phyloP scores from a whole-genome alignment of 2,888 invertebrate species.

The Bruchidius siliquastri region DNA sequence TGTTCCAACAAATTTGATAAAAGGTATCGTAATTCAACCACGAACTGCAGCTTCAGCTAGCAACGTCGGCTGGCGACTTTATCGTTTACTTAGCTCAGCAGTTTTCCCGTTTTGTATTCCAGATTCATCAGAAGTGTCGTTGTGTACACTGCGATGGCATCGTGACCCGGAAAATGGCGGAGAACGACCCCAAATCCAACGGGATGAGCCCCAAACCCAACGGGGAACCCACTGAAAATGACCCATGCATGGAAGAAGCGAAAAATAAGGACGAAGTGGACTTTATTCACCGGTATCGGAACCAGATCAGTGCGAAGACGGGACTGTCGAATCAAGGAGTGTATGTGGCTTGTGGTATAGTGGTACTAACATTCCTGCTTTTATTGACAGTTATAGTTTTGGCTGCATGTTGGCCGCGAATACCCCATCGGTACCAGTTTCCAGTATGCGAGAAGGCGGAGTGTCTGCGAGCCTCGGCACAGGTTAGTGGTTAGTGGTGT shows the following conservation, averaged over 20 bases:
- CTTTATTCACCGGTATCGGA: constrained; percentile 26
- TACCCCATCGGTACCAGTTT: constrained; percentile 42
- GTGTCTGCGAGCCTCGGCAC: constrained; percentile 51
- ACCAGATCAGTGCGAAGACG: constrained; percentile 31
- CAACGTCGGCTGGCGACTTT: background rate
- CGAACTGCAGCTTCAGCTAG: background rate
- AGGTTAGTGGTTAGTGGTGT: constrained; percentile 40
- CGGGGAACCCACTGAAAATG: constrained; percentile 30
- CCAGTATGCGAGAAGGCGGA: constrained; percentile 48
- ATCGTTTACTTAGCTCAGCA: background rate
- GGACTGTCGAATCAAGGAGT: constrained; percentile 35
- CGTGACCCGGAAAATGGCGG: constrained; percentile 5
- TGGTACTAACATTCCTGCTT: constrained; percentile 42
- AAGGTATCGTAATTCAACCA: background rate
- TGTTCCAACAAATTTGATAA: background rate
- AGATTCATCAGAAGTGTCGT: background rate
- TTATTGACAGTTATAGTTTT: constrained; percentile 48
- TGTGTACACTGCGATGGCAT: background rate
- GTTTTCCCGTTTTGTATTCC: background rate
- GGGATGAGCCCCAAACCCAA: constrained; percentile 13
- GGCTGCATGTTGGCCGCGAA: constrained; percentile 48
- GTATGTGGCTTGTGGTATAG: constrained; percentile 28
- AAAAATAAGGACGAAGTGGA: constrained; percentile 11
- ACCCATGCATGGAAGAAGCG: constrained; percentile 33
- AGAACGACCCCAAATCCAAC: constrained; percentile 15